phyloP scores from a whole-genome alignment of 2,888 invertebrate genomes.

The Hyalella azteca region DNA sequence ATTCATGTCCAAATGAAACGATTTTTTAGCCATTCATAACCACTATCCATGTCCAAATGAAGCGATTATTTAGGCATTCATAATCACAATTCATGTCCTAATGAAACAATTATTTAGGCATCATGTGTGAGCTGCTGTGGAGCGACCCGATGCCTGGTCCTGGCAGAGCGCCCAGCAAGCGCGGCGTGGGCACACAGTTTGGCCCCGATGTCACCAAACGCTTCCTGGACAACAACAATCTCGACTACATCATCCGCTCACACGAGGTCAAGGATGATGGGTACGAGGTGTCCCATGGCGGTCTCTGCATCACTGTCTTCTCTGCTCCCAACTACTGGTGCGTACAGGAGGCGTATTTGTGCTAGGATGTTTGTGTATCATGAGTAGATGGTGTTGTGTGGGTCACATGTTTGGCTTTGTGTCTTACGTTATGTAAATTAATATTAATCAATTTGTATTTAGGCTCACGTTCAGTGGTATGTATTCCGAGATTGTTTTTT shows the following conservation, averaged over 20 bases:
- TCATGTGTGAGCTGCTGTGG: slow-evolving; percentile 99
- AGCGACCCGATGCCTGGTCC: slow-evolving; percentile 92
- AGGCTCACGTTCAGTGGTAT: too few species aligned
- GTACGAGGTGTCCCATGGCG: slow-evolving; percentile 92
- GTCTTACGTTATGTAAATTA: neutral
- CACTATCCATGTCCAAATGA: too few species aligned
- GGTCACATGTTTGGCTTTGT: neutral
- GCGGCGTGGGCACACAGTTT: slow-evolving; percentile 98
- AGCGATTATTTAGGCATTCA: too few species aligned
- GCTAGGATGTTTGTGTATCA: too few species aligned
- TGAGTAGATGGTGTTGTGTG: too few species aligned
- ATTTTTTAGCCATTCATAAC: too few species aligned
- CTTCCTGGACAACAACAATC: slow-evolving; percentile 82
- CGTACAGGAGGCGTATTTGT: slow-evolving; percentile 59
- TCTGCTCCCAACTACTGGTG: slow-evolving; percentile 99
- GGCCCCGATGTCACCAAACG: slow-evolving; percentile 93
- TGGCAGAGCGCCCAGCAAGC: slow-evolving; percentile 90
- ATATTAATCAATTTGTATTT: neutral
- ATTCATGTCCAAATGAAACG: too few species aligned
- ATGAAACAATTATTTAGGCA: too few species aligned
- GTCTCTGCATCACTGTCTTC: slow-evolving; percentile 97
- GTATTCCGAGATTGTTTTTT: too few species aligned
- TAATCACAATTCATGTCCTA: too few species aligned
- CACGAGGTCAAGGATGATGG: slow-evolving; percentile 98
- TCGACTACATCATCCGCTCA: slow-evolving; percentile 87